These are phyloP conservation scores for Lordiphosa collinella DNA, from an alignment of 1,140 invertebrate genomes.

Conservation along the genomic window DNA sequence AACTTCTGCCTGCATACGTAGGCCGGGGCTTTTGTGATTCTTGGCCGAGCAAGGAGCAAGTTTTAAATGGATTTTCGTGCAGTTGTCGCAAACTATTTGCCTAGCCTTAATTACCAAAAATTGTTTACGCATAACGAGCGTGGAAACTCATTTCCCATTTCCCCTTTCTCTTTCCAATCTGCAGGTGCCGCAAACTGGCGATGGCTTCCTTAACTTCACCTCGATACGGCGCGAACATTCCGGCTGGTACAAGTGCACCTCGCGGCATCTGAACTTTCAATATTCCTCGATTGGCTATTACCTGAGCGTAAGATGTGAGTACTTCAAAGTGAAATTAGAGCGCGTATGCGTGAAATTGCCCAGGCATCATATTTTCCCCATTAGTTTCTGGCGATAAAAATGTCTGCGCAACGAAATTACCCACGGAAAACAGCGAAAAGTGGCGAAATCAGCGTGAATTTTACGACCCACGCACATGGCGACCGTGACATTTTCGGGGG, in stretches of 20 bases:
- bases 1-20: constrained; percentile 24
- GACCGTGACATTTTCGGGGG: constrained; percentile 37
- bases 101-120: constrained; percentile 71
- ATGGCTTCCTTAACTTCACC: constrained; percentile 91
- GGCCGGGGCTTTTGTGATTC: constrained; percentile 52
- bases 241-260: constrained; percentile 94
- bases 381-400: constrained; percentile 62
- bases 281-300: constrained; percentile 94
- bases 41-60: constrained; percentile 49
- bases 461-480: constrained; percentile 63
- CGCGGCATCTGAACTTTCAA: constrained; percentile 88
- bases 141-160: constrained; percentile 33
- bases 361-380: constrained; percentile 65
- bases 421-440: no score
- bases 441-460: constrained; percentile 40
- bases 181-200: constrained; percentile 84
- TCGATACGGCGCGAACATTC: constrained; percentile 87
- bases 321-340: constrained; percentile 57
- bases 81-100: constrained; percentile 64
- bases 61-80: constrained; percentile 73
- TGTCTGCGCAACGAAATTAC: constrained; percentile 11
- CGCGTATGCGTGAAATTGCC: constrained; percentile 76
- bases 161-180: constrained; percentile 7
- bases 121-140: constrained; percentile 62
- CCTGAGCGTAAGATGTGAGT: constrained; percentile 92